Evolutionary conservation across 1,140 invertebrate genomes (phyloP).

Genomic region (Pogonomyrmex californicus): DNA sequence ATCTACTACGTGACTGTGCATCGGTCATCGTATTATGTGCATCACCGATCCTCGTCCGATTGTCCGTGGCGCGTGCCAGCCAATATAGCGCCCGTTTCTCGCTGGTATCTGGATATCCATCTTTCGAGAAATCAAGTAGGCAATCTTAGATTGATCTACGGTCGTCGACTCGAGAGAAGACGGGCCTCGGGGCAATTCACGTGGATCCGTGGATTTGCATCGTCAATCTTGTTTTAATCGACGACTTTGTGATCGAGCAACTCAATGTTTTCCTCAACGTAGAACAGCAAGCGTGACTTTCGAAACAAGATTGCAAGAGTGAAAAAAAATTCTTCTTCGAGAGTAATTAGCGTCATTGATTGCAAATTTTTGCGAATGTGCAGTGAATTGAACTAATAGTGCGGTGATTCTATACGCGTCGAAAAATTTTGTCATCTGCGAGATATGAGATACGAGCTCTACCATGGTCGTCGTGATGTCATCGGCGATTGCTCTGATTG

Average conservation of each 20-base stretch:
- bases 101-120: not conserved
- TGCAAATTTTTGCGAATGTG: slow-evolving; percentile 26
- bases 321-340: not conserved
- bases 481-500: slow-evolving; percentile 81
- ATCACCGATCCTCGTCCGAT: not conserved
- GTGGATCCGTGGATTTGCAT: not conserved
- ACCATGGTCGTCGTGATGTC: slow-evolving; percentile 85
- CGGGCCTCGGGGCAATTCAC: slow-evolving; percentile 16
- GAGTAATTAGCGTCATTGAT: not conserved
- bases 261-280: not conserved
- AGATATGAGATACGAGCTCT: slow-evolving; percentile 79
- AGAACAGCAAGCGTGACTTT: not conserved
- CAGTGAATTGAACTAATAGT: not conserved
- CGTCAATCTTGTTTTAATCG: slow-evolving; percentile 47
- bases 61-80: not conserved
- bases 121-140: not conserved
- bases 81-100: not conserved
- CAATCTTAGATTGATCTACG: slow-evolving; percentile 61
- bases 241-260: not conserved
- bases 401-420: slow-evolving; percentile 1
- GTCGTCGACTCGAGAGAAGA: slow-evolving; percentile 36
- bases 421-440: slow-evolving; percentile 35
- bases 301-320: not conserved
- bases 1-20: slow-evolving; percentile 17
- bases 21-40: not conserved